Conservation (phyloP, 2,797 vertebrate species). For the Carcharodon carcharias region DNA sequence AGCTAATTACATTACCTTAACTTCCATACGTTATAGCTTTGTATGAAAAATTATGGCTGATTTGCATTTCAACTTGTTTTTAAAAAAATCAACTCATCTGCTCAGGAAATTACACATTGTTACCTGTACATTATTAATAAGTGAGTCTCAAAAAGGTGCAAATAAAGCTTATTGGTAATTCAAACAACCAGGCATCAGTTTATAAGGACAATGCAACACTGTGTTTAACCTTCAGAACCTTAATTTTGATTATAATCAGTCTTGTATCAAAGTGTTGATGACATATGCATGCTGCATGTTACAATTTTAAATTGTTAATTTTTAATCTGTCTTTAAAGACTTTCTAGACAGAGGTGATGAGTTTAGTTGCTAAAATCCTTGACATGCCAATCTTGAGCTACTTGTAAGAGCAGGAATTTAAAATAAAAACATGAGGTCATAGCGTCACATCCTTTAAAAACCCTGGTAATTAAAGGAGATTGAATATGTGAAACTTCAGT, state of each 20-base stretch:
- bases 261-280: slow-evolving; percentile 17
- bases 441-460: slow-evolving; percentile 42
- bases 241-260: slow-evolving; percentile 5
- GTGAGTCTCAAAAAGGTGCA: slow-evolving; percentile 25
- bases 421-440: slow-evolving; percentile 18
- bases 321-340: not conserved
- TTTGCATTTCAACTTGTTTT: not conserved
- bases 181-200: slow-evolving; percentile 40
- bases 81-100: not conserved
- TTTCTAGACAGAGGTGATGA: slow-evolving; percentile 36
- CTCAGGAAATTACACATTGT: slow-evolving; percentile 20
- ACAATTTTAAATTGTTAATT: slow-evolving; percentile 35
- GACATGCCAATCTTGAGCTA: slow-evolving; percentile 41
- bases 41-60: not conserved
- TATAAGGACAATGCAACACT: slow-evolving; percentile 25
- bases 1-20: not conserved
- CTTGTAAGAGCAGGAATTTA: slow-evolving; percentile 14
- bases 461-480: slow-evolving; percentile 51
- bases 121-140: not conserved
- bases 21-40: not conserved
- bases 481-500: slow-evolving; percentile 43
- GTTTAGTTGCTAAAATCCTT: slow-evolving; percentile 40
- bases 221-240: slow-evolving; percentile 37
- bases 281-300: slow-evolving; percentile 34
- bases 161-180: slow-evolving; percentile 41